phyloP scores from a whole-genome alignment of 64 coral and sea anemone genomes.

The Stichodactyla helianthus region DNA sequence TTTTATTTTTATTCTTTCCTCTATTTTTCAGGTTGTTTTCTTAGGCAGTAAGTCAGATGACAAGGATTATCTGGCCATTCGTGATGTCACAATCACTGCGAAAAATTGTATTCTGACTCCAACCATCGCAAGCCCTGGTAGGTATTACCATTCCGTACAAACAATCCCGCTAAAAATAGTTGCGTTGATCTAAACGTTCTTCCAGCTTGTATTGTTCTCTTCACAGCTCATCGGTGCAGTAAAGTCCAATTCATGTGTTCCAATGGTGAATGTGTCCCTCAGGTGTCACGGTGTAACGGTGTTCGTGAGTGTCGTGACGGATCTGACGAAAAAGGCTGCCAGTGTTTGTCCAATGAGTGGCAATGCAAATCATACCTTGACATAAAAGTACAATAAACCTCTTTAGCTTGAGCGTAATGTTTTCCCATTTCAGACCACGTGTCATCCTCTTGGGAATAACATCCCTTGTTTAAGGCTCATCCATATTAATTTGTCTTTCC shows the following conservation, averaged over 20 bases:
- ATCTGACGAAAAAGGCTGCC: conserved; percentile 63
- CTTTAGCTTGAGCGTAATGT: too few species aligned
- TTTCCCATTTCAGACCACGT: too few species aligned
- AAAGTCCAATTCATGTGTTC: conserved; percentile 41
- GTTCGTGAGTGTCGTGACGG: conserved; percentile 42
- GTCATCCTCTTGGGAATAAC: too few species aligned
- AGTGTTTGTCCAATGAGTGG: conserved; percentile 46
- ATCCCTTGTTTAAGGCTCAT: too few species aligned
- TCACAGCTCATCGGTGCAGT: conserved; percentile 25
- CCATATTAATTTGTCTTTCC: too few species aligned
- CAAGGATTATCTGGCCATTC: not conserved
- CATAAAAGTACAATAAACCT: too few species aligned
- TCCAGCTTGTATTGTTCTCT: not conserved
- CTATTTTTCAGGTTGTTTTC: not conserved
- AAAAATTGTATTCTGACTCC: conserved; percentile 32
- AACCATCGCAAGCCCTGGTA: conserved; percentile 27
- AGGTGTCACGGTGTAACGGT: conserved; percentile 45
- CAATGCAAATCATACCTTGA: not conserved
- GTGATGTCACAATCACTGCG: conserved; percentile 20
- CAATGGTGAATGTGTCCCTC: conserved; percentile 48
- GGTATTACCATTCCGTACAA: too few species aligned
- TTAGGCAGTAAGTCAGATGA: not conserved
- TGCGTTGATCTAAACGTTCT: too few species aligned
- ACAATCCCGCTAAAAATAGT: too few species aligned
- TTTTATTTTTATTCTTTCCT: too few species aligned